Evolutionary conservation across 2,797 vertebrate genomes (phyloP), one percentile per base, ranked within the genome.

Genomic region (Molossus molossus): DNA sequence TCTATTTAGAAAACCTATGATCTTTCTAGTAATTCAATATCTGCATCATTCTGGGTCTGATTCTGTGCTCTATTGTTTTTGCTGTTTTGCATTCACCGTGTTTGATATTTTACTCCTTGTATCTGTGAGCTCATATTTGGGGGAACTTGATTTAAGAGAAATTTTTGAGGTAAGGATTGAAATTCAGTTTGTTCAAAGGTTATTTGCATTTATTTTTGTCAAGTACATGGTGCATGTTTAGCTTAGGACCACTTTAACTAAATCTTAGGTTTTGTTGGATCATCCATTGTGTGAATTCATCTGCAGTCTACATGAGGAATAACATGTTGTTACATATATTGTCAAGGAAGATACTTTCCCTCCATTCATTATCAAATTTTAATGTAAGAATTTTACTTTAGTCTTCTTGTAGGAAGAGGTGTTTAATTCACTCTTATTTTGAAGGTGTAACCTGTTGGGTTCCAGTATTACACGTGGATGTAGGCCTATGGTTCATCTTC

Each of bases 251-350:
- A 29, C 62, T 64, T 64, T 94, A 83, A 88, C 50, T 91, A 91
- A 79, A 64, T 94, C 25, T 90, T 96, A 91, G n/a, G 84, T 92
- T 96, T 90, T 87, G 50, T 75, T 57, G 5, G 29, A 20, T 91
- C 29, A 91, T 9, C 3, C 48, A 58, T 77, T 90, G 37, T 60
- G 80, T 57, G 64, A 96, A 75, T 92, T 94, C 15, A 37, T 53
- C 14, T 83, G 20, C 6, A 88, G 53, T 73, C 40, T 48, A 62
- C 20, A 72, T 21, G 40, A 93, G 33, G 25, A 91, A 90, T 33
- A 69, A 55, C 14, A 25, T 96, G 18, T 65, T 87, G n/a, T 60
- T 94, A 90, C 6, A 73, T 83, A 25, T 48, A 73, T 89, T 92
- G 33, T 82, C 33, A 79, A 89, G 40, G 33, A 20, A 89, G 27